Conservation (phyloP, 2,113 vertebrate genomes). For the Peromyscus maniculatus region DNA sequence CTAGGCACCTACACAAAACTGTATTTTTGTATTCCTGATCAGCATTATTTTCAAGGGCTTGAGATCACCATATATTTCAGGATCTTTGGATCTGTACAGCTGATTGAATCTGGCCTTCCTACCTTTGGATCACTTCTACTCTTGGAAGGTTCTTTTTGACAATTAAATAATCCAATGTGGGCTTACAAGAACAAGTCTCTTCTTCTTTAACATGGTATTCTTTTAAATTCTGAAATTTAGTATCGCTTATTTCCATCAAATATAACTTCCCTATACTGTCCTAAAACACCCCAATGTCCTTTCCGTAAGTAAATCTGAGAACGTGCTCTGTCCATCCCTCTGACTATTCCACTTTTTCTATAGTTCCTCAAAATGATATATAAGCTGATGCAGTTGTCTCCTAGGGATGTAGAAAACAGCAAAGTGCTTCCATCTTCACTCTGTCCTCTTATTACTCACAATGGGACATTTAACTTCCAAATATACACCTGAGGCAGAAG, state of each 20-base stretch:
- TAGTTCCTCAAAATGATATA: not conserved
- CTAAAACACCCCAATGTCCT: not conserved
- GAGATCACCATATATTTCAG: not conserved
- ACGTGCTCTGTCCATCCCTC: not conserved
- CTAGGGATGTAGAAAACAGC: not conserved
- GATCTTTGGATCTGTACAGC: not conserved
- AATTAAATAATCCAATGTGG: not conserved
- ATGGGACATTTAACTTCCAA: not conserved
- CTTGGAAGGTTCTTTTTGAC: not conserved
- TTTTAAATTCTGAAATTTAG: slow-evolving; percentile 11
- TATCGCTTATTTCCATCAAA: not conserved
- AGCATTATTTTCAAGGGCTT: not conserved
- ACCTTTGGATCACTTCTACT: not conserved
- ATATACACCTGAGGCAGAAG: not conserved
- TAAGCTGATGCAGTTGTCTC: not conserved
- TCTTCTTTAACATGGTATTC: not conserved
- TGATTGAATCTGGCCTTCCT: not conserved
- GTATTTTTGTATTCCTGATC: not conserved
- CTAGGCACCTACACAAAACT: not conserved
- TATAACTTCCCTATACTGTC: not conserved
- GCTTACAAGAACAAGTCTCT: slow-evolving; percentile 6
- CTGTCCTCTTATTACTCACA: not conserved
- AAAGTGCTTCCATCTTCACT: not conserved
- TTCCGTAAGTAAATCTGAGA: not conserved
- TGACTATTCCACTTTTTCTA: not conserved